A percentile compares a stretch with the other conserved stretches of the same genome.
These are phyloP conservation scores for Dermolepida albohirtum DNA, from an alignment of 2,888 invertebrate species.

Conservation along the genomic window DNA sequence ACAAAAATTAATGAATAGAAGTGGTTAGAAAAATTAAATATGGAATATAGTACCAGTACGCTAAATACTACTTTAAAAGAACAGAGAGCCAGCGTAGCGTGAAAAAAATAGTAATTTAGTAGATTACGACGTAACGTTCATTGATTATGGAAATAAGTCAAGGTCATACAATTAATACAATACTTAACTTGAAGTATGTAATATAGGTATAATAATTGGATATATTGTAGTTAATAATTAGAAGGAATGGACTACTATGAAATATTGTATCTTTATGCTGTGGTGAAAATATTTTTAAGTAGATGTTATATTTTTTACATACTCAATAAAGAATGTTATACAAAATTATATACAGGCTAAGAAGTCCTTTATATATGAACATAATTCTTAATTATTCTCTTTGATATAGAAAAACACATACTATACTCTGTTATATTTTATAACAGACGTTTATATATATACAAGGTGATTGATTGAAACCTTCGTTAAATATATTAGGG, in stretches of 20 bases:
- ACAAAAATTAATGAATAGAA: neutral
- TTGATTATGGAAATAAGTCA: slow-evolving; percentile 36
- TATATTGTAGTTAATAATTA: slow-evolving; percentile 16
- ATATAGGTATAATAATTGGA: neutral
- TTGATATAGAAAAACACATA: too few relatives aligned
- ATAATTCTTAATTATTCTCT: too few relatives aligned
- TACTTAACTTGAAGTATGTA: neutral
- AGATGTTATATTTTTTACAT: too few relatives aligned
- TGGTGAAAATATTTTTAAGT: too few relatives aligned
- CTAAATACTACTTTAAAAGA: slow-evolving; percentile 14
- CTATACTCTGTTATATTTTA: too few relatives aligned
- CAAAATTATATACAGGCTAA: too few relatives aligned
- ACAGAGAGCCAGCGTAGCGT: slow-evolving; percentile 21
- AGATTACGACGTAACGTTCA: slow-evolving; percentile 32
- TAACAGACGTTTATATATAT: too few relatives aligned
- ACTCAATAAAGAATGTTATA: too few relatives aligned
- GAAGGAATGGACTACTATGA: neutral
- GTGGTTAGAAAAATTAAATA: slow-evolving; percentile 14
- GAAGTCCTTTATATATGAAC: too few relatives aligned
- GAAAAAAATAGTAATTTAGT: slow-evolving; percentile 33
- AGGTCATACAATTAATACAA: slow-evolving; percentile 20
- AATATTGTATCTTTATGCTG: too few relatives aligned
- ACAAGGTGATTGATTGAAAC: too few relatives aligned
- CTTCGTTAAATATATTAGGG: too few relatives aligned
- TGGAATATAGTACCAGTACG: neutral